Evolutionary conservation across 2,113 vertebrate genomes (phyloP), one percentile per base, ranked within the genome.

Genomic region (Oophaga pumilio): DNA sequence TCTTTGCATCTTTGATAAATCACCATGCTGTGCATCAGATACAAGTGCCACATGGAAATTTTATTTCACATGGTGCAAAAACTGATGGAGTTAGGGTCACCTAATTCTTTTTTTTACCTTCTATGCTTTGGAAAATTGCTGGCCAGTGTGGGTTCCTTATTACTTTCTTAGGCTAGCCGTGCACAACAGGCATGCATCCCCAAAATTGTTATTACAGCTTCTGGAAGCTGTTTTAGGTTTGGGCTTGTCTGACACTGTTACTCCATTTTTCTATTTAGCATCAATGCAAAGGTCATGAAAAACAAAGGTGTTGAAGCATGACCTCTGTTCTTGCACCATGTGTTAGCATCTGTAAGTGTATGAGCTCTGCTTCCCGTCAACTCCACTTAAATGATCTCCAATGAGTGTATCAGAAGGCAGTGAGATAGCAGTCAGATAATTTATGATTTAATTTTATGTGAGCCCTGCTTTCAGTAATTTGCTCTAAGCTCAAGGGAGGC

Each of bases 1-100:
- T 99, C 97, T 98, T 99, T 98, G 97, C 97, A 99, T 99, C 97
- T 96, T 97, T 99, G 97, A 99, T 98, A 98, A 98, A 99, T 99
- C 97, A 97, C 97, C 97, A 97, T 94, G 96, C 97, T 97, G 97
- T 96, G 97, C 96, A 96, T 97, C 96, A 97, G 96, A 99, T 96
- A 97, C 96, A 94, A 97, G 96, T 95, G 95, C 96, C 95, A 97
- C 96, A 96, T 97, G 95, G 96, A 98, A 97, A 97, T 97, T 97
- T 97, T 97, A 97, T 98, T 98, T 98, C 96, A 97, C 96, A 96
- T 87, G 90, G 95, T 93, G 95, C 95, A 93, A 95, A 95, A 95
- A 95, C 95, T 89, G 93, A 95, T 95, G 95, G 95, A 95, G 93
- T 93, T 94, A 95, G 95, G 95, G 95, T 95, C 95, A 95, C 94